These are phyloP conservation scores for Zaprionus capensis DNA, from an alignment of 1,140 invertebrate genomes.

Conservation along the genomic window DNA sequence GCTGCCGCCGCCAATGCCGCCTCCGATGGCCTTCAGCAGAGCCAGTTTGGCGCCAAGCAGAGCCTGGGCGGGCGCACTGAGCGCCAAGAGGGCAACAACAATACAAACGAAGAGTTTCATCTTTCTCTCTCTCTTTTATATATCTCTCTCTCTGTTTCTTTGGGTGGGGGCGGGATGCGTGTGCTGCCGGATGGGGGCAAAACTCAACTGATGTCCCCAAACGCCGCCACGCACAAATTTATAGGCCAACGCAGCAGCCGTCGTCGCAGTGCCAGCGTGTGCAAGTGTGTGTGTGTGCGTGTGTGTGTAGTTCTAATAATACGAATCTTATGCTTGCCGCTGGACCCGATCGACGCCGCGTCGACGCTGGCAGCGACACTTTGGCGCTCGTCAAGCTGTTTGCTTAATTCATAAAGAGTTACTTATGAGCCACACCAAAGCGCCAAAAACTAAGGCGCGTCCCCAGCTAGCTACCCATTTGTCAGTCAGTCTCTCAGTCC, in stretches of 20 bases:
- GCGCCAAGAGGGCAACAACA: conserved; percentile 62
- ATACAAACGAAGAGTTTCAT: conserved; percentile 70
- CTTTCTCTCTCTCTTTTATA: not conserved
- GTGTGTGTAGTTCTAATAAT: conserved; percentile 67
- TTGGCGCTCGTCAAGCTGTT: conserved; percentile 51
- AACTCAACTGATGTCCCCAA: conserved; percentile 78
- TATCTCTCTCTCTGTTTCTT: not conserved
- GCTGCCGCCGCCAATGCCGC: conserved; percentile 38
- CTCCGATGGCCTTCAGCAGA: conserved; percentile 62
- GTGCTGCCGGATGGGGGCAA: conserved; percentile 48
- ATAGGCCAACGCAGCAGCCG: conserved; percentile 57
- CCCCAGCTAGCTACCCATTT: conserved; percentile 19
- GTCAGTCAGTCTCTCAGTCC: conserved; percentile 6
- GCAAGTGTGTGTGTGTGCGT: conserved; percentile 5
- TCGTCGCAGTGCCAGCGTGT: conserved; percentile 1
- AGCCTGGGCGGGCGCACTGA: conserved; percentile 61
- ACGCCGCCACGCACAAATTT: conserved; percentile 71
- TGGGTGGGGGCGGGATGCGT: conserved; percentile 40
- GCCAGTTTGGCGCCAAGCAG: conserved; percentile 73
- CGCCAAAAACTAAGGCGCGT: conserved; percentile 61
- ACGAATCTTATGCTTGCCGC: conserved; percentile 32
- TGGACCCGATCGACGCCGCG: conserved; percentile 8
- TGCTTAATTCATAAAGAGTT: conserved; percentile 82
- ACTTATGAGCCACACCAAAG: conserved; percentile 62
- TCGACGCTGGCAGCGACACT: conserved; percentile 14